Evolutionary conservation across 2,797 vertebrate species (phyloP), one percentile per base, ranked within the genome.

Genomic region (Tapera naevia): DNA sequence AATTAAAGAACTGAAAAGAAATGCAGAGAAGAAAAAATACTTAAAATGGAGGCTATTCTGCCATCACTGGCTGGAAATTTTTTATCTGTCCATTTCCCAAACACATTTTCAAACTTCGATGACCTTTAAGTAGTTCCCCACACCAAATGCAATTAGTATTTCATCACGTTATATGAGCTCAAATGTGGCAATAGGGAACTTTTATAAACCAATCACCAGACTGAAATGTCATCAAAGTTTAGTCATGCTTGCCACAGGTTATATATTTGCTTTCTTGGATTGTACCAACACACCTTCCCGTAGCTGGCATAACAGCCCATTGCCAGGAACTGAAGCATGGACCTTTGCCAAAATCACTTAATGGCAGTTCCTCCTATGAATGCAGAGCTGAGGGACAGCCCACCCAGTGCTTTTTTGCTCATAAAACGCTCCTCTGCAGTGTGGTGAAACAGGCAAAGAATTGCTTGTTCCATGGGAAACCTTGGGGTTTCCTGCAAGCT

Each of bases 41-140:
- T 12, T 39, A 17, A 67, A 88, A 64, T 4, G 17, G 51, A 72
- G 50, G 16, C 33, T 35, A 39, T 41, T 80, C 69, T 91, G 35
- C n/a, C 14, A 9, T 23, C 7, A 45, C 18, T 0, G 0, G 8
- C 46, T 62, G 33, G 51, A 46, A 84, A 30, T 67, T 65, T 35
- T 62, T 81, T 15, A 60, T 79, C 64, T 86, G 27, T 73, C 27
- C n/a, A 22, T 88, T 93, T 93, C 88, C 51, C 90, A 86, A 58
- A 46, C 70, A 61, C 41, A 9, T 74, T 69, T 48, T 61, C 60
- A 91, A 93, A 90, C 58, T 45, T 41, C 25, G 30, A 10, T 78
- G 83, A 94, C 83, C 78, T 95, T 96, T 80, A 93, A 74, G 43
- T 32, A 94, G 71, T 89, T 97, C 83, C 80, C 60, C 64, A 70